A percentile compares a stretch with the other conserved stretches of the same genome.
phyloP scores from a whole-genome alignment of 2,797 vertebrate genomes.

The Xenentodon cancila region DNA sequence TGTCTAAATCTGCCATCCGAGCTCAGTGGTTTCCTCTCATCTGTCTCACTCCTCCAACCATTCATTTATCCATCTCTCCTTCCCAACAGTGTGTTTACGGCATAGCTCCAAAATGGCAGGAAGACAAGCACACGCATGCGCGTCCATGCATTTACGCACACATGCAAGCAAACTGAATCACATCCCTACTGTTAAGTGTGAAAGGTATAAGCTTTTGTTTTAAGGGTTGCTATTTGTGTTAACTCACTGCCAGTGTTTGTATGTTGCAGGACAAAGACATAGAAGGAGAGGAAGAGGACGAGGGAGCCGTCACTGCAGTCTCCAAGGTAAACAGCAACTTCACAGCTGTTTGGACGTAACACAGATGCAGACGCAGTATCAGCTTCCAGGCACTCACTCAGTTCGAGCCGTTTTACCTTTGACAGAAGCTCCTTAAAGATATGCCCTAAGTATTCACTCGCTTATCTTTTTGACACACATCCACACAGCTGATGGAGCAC shows the following conservation, averaged over 20 bases:
- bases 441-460: not conserved
- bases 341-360: conserved; percentile 29
- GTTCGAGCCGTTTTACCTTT: conserved; percentile 13
- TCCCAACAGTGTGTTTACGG: conserved; percentile 54
- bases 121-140: conserved; percentile 47
- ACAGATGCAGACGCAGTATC: conserved; percentile 43
- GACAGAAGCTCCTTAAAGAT: conserved; percentile 16
- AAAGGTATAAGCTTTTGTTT: conserved; percentile 31
- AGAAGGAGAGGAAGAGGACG: conserved; percentile 79
- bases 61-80: conserved; percentile 29
- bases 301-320: conserved; percentile 81
- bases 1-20: conserved; percentile 44
- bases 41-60: conserved; percentile 13
- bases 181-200: conserved; percentile 12
- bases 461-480: conserved; percentile 36
- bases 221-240: conserved; percentile 38
- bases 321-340: conserved; percentile 85
- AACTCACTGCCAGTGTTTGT: conserved; percentile 43
- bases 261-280: conserved; percentile 86
- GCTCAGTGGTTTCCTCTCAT: conserved; percentile 24
- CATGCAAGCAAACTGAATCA: conserved; percentile 12
- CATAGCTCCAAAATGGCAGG: conserved; percentile 57
- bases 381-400: conserved; percentile 10
- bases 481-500: not conserved
- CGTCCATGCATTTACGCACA: not conserved